phyloP scores from a whole-genome alignment of 2,113 vertebrate species.

The Dipodomys spectabilis region DNA sequence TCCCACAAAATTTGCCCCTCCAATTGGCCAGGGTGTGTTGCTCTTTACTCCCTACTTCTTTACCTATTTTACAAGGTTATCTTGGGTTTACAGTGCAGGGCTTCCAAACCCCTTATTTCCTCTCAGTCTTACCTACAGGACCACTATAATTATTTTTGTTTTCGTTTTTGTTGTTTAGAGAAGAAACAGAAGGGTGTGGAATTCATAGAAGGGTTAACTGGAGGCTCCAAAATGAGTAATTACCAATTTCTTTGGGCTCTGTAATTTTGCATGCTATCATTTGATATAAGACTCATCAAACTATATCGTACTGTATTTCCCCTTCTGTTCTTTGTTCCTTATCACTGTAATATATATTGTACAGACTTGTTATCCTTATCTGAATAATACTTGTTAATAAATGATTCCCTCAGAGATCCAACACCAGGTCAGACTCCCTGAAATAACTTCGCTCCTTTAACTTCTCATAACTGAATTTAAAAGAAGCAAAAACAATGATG shows the following conservation, averaged over 20 bases:
- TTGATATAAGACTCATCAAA: background rate
- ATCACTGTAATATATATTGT: background rate
- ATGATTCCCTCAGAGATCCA: background rate
- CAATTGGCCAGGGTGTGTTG: background rate
- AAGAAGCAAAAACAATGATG: background rate
- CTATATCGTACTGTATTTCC: background rate
- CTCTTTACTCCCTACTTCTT: background rate
- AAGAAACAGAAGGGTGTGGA: background rate
- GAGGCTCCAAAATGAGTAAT: background rate
- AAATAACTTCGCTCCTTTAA: conserved; percentile 17
- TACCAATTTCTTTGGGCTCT: background rate
- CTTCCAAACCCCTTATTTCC: conserved; percentile 10
- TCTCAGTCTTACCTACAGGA: background rate
- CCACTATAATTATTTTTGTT: background rate
- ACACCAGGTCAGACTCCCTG: background rate
- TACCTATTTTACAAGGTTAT: background rate
- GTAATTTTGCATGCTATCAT: background rate
- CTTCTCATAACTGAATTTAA: background rate
- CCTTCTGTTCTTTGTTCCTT: background rate
- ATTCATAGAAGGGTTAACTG: background rate
- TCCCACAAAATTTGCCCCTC: background rate
- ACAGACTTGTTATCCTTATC: conserved; percentile 44
- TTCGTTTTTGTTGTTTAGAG: background rate
- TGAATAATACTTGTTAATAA: conserved; percentile 27
- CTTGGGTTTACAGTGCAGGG: background rate